Evolutionary conservation across 2,113 vertebrate species (phyloP).

Genomic region (Camelus bactrianus): DNA sequence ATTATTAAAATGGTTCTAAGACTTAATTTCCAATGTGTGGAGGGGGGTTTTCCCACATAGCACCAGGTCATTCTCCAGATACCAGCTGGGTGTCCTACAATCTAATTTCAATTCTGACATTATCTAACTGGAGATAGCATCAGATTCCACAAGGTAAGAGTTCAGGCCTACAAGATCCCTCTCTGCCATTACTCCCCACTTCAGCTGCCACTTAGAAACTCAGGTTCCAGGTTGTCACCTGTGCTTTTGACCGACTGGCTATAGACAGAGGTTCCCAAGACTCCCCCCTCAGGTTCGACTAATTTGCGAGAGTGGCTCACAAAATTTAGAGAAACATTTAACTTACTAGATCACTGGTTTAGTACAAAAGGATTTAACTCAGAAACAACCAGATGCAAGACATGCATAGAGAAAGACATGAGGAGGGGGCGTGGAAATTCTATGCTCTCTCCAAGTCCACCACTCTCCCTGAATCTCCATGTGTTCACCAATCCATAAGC

Average conservation of each 20-base stretch:
- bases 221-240: not conserved
- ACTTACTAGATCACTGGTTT: not conserved
- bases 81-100: not conserved
- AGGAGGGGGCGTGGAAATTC: not conserved
- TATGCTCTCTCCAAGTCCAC: not conserved
- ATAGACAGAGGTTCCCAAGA: not conserved
- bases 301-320: not conserved
- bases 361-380: not conserved
- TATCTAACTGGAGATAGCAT: not conserved
- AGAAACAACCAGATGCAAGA: not conserved
- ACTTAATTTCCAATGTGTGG: not conserved
- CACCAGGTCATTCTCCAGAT: not conserved
- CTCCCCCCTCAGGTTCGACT: not conserved
- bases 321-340: not conserved
- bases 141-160: not conserved
- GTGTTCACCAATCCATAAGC: not conserved
- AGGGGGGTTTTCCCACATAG: not conserved
- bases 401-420: not conserved
- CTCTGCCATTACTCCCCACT: not conserved
- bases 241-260: not conserved
- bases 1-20: not conserved
- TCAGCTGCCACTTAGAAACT: not conserved
- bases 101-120: not conserved
- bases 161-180: not conserved
- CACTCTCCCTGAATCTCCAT: not conserved